phyloP scores from a whole-genome alignment of 2,888 invertebrate species.

The Marronus borbonicus region DNA sequence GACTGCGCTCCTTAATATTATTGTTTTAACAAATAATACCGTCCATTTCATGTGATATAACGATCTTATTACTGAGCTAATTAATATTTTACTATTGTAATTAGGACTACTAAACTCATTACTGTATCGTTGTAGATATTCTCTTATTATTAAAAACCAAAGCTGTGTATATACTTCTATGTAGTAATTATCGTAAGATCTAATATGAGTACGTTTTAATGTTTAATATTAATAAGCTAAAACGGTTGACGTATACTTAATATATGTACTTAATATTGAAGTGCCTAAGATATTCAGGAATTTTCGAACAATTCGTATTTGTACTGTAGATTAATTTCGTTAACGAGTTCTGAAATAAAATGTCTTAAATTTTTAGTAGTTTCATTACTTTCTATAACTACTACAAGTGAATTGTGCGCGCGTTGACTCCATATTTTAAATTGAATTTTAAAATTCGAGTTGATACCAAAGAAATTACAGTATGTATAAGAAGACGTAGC shows the following conservation, averaged over 20 bases:
- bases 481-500: no score
- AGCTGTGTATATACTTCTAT: constrained; percentile 55
- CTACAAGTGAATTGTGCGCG: no score
- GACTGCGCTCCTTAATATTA: neutral
- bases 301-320: neutral
- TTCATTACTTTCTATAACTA: no score
- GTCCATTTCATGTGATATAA: constrained; percentile 46
- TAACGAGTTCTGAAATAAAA: neutral
- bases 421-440: no score
- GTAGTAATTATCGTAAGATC: constrained; percentile 7
- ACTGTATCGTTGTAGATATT: constrained; percentile 47
- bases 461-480: no score
- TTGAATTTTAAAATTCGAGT: no score
- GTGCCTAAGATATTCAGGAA: constrained; percentile 22
- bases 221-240: constrained; percentile 7
- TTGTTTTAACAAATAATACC: constrained; percentile 22
- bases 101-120: constrained; percentile 34
- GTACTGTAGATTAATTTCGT: constrained; percentile 11
- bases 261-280: constrained; percentile 23
- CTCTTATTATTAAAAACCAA: constrained; percentile 54
- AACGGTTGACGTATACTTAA: constrained; percentile 14
- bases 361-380: no score
- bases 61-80: constrained; percentile 33
- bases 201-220: constrained; percentile 14
- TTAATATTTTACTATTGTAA: constrained; percentile 38